phyloP scores from a whole-genome alignment of 1,140 invertebrate species.

The Ruditapes philippinarum region DNA sequence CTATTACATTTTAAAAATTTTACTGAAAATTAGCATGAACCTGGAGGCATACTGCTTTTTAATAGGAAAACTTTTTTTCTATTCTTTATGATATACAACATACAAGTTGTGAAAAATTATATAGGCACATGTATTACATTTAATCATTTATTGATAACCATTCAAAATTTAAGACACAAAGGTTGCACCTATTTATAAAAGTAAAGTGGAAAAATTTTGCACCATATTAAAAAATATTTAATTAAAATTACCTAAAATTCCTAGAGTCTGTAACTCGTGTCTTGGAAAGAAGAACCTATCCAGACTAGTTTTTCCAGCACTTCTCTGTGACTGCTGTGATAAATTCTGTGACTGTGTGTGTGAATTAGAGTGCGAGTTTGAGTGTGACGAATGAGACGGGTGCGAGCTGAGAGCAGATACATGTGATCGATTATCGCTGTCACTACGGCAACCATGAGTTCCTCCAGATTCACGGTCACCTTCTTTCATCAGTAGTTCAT shows the following conservation, averaged over 20 bases:
- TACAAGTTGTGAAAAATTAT: no score
- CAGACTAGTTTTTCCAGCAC: conserved; percentile 88
- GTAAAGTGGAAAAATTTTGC: no score
- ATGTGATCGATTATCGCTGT: conserved; percentile 92
- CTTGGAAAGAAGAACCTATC: conserved; percentile 93
- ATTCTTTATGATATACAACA: no score
- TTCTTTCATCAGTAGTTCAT: conserved; percentile 84
- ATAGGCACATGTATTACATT: no score
- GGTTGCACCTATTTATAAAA: no score
- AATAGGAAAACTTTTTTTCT: no score
- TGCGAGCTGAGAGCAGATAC: conserved; percentile 88
- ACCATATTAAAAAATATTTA: no score
- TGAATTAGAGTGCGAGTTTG: conserved; percentile 69
- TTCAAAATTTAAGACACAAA: no score
- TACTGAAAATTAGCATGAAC: no score
- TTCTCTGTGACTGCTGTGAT: conserved; percentile 89
- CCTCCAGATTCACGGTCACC: conserved; percentile 77
- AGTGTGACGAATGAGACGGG: conserved; percentile 82
- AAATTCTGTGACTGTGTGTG: conserved; percentile 81
- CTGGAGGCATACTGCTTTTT: no score
- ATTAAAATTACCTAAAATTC: conserved; percentile 90
- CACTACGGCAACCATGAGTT: conserved; percentile 89
- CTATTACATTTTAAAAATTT: no score
- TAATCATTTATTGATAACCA: no score
- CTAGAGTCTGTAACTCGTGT: conserved; percentile 92